Percentiles rank a stretch among this genome's conserved stretches.
phyloP scores from a whole-genome alignment of 2,888 invertebrate genomes.

The Agrochola circellaris region DNA sequence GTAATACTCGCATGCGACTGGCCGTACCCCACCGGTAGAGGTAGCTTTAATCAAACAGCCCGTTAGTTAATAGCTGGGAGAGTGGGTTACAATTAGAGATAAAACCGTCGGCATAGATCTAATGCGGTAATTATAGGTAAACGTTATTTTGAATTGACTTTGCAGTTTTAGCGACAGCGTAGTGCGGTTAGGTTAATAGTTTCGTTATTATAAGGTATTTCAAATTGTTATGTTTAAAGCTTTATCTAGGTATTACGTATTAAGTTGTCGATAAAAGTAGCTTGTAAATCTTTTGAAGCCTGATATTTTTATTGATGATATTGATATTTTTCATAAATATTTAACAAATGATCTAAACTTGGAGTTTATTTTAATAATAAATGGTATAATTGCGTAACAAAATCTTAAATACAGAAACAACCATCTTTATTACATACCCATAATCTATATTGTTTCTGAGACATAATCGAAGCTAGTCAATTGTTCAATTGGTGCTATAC shows the following conservation, averaged over 20 bases:
- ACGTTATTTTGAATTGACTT: slow-evolving; percentile 23
- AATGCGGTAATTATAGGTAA: slow-evolving; percentile 50
- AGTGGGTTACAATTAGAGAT: slow-evolving; percentile 34
- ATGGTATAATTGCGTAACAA: background rate
- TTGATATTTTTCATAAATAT: background rate
- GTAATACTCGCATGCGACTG: background rate
- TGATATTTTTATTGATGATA: no score
- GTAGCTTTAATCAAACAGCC: slow-evolving; percentile 52
- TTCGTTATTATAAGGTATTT: background rate
- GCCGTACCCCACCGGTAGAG: slow-evolving; percentile 3
- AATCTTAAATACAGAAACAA: background rate
- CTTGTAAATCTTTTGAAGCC: background rate
- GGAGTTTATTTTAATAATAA: background rate
- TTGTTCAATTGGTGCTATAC: background rate
- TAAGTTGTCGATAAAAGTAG: background rate
- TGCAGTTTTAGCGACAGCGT: slow-evolving; percentile 19
- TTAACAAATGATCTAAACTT: background rate
- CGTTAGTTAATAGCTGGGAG: slow-evolving; percentile 44
- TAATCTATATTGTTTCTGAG: background rate
- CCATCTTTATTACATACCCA: background rate
- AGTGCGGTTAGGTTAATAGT: background rate
- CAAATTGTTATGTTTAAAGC: background rate
- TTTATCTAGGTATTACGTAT: background rate
- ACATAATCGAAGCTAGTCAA: background rate
- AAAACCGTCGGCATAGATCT: slow-evolving; percentile 45